Conservation (phyloP, 2,113 vertebrate genomes). For the Bos indicus region DNA sequence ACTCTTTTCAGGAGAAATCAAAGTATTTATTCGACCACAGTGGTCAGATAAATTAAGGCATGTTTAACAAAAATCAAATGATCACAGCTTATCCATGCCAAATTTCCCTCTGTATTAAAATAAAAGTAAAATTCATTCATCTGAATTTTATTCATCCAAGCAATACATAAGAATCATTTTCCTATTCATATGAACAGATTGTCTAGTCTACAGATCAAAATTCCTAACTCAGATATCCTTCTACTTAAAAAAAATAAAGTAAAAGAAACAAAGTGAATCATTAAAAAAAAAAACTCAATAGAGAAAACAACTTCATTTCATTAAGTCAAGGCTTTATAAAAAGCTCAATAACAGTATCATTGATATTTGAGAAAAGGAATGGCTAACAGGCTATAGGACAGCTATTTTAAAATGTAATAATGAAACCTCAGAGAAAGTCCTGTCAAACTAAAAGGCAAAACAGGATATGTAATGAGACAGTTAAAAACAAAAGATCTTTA, state of each 20-base stretch:
- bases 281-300: background rate
- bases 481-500: conserved; percentile 24
- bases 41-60: background rate
- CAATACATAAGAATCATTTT: background rate
- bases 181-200: background rate
- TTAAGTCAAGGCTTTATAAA: background rate
- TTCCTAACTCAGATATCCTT: background rate
- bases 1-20: background rate
- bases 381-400: background rate
- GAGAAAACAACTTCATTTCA: background rate
- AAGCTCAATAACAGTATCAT: background rate
- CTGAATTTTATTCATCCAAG: background rate
- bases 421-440: background rate
- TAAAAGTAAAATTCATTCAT: background rate
- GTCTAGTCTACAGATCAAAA: background rate
- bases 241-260: background rate
- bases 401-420: conserved; percentile 4
- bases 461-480: background rate
- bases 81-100: background rate
- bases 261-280: background rate
- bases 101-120: background rate
- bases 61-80: background rate
- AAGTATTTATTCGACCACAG: background rate
- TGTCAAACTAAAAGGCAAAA: conserved; percentile 30
- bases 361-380: background rate